Evolutionary conservation across 2,113 vertebrate species (phyloP).

Genomic region (Zosterops lateralis): DNA sequence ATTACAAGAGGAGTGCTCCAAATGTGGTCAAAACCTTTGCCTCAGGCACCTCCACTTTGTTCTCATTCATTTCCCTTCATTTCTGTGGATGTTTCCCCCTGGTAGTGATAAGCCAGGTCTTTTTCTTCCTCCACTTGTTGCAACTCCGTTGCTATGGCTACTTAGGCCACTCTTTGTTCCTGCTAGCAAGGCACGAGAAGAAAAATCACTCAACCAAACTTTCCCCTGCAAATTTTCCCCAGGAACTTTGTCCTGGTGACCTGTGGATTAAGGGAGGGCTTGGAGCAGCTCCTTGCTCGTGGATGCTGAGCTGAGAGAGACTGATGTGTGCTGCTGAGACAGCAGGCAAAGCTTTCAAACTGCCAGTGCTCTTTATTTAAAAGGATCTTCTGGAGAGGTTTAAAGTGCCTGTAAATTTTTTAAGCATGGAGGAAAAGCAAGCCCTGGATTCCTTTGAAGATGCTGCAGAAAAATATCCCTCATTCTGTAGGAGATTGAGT

Average conservation of each 20-base stretch:
- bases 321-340: neutral
- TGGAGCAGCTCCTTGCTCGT: neutral
- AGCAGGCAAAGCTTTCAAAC: neutral
- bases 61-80: constrained; percentile 30
- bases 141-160: constrained; percentile 39
- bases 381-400: constrained; percentile 14
- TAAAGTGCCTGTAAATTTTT: constrained; percentile 43
- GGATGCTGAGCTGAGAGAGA: neutral
- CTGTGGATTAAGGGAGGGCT: neutral
- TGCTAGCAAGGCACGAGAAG: neutral
- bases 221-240: neutral
- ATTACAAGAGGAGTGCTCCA: neutral
- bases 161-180: neutral
- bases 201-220: neutral
- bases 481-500: neutral
- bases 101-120: neutral
- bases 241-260: neutral
- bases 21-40: neutral
- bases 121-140: constrained; percentile 6
- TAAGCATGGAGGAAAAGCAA: neutral
- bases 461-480: neutral
- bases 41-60: constrained; percentile 14
- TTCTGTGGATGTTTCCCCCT: constrained; percentile 11
- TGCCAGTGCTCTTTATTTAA: neutral
- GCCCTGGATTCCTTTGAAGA: constrained; percentile 21